Conservation (phyloP, 2,797 vertebrate genomes). For the Gila robusta region DNA sequence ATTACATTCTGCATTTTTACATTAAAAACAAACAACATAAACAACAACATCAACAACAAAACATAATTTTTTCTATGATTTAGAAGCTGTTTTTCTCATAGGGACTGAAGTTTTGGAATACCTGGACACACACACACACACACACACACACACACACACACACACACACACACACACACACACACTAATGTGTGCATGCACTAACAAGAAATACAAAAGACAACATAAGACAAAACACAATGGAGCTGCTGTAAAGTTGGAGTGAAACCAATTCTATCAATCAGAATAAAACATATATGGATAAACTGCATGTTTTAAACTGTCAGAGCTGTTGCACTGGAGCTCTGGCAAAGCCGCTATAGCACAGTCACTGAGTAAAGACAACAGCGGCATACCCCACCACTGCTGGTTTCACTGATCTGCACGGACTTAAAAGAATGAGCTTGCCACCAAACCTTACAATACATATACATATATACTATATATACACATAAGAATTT, state of each 20-base stretch:
- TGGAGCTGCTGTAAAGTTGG: background rate
- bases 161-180: too few species aligned
- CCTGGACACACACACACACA: too few species aligned
- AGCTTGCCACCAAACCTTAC: background rate
- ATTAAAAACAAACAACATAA: too few species aligned
- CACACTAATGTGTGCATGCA: too few species aligned
- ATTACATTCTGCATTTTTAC: too few species aligned
- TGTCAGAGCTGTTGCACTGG: background rate
- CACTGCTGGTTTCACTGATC: background rate
- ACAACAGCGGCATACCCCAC: background rate
- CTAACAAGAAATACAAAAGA: background rate
- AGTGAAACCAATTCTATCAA: constrained; percentile 12
- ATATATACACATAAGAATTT: background rate
- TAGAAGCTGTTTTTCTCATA: too few species aligned
- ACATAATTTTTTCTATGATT: too few species aligned
- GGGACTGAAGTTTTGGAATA: too few species aligned
- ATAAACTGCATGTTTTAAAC: background rate
- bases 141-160: too few species aligned
- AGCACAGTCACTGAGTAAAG: constrained; percentile 12
- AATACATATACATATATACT: background rate
- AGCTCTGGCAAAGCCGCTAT: background rate
- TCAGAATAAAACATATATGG: constrained; percentile 18
- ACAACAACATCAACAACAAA: too few species aligned
- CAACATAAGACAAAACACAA: background rate
- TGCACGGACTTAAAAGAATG: constrained; percentile 12